Base-by-base conservation (phyloP, 2,888 invertebrate species). In the Cataglyphis rosenhaueri region DNA sequence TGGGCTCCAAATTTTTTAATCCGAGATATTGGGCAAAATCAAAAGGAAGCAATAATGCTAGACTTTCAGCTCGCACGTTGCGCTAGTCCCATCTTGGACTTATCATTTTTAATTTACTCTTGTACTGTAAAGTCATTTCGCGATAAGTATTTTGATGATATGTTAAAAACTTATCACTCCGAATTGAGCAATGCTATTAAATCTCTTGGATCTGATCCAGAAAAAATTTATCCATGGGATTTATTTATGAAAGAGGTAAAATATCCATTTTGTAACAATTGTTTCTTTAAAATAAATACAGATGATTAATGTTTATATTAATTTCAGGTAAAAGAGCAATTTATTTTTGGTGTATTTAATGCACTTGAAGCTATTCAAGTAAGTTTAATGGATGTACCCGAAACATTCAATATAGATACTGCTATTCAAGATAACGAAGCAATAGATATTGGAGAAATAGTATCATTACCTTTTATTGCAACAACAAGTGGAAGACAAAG, bases 1-100 rank as follows among this genome's bases (percentile, higher is more conserved):
- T 97, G 97, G 97, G 95, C 96, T 0, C 97, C 97, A n/a, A 97
- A 97, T 92, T 97, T 97, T 87, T 92, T 97, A 0, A 95, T 96
- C 10, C 95, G 95, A 55, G 95, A 95, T 79, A 65, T 84, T 6
- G 66, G 88, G 0, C 65, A 61, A 18, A 86, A 84, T 8, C 89
- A 93, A 81, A 84, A 91, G 4, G 95, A 95, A 81, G 95, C 95
- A 0, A 95, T 96, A 88, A 95, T 97, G 84, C 96, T 97, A 55
- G 97, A 97, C 91, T 97, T 97, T 88, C 97, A 97, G 92, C 91
- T 97, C 59, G 93, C 96, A 0, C 95, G 95, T 85, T 96, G 95
- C 85, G 95, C 95, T 0, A 95, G 96, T 25, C 96, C 96, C 0
- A 95, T 96, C 0, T 92, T 96, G 3, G 97, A 97, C 90, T 71